Evolutionary conservation across 2,888 invertebrate species (phyloP).

Genomic region (Caenorhabditis panamensis): DNA sequence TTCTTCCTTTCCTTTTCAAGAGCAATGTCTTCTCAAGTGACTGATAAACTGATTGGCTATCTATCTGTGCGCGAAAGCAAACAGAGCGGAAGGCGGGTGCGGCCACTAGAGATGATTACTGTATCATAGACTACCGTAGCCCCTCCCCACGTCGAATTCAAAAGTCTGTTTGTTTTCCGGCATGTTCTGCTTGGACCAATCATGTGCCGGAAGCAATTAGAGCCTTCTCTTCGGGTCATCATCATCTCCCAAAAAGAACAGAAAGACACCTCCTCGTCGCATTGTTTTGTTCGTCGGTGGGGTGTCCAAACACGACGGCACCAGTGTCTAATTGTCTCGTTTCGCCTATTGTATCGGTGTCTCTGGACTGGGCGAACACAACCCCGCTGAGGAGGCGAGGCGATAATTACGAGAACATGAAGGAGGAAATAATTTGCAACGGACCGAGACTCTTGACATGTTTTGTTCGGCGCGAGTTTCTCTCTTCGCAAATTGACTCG

Average conservation of each 20-base stretch:
- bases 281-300: slow-evolving; percentile 30
- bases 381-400: background rate
- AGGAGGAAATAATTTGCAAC: slow-evolving; percentile 50
- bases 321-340: slow-evolving; percentile 45
- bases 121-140: background rate
- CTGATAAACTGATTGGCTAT: background rate
- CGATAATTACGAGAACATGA: slow-evolving; percentile 33
- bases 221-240: slow-evolving; percentile 41
- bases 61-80: slow-evolving; percentile 8
- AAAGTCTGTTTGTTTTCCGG: slow-evolving; percentile 20
- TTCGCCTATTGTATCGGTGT: slow-evolving; percentile 40
- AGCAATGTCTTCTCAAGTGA: background rate
- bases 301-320: slow-evolving; percentile 47
- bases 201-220: slow-evolving; percentile 56
- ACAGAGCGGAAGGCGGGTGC: background rate
- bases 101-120: background rate
- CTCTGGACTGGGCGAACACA: slow-evolving; percentile 9
- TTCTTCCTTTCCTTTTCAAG: background rate
- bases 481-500: slow-evolving; percentile 28
- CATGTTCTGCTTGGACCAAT: slow-evolving; percentile 24
- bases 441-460: slow-evolving; percentile 53
- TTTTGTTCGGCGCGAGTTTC: slow-evolving; percentile 23
- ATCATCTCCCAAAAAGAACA: slow-evolving; percentile 26
- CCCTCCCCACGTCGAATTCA: background rate
- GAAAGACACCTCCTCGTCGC: slow-evolving; percentile 29